Evolutionary conservation across 2,113 vertebrate genomes (phyloP), one percentile per base, ranked within the genome.

Genomic region (Thunnus thynnus): DNA sequence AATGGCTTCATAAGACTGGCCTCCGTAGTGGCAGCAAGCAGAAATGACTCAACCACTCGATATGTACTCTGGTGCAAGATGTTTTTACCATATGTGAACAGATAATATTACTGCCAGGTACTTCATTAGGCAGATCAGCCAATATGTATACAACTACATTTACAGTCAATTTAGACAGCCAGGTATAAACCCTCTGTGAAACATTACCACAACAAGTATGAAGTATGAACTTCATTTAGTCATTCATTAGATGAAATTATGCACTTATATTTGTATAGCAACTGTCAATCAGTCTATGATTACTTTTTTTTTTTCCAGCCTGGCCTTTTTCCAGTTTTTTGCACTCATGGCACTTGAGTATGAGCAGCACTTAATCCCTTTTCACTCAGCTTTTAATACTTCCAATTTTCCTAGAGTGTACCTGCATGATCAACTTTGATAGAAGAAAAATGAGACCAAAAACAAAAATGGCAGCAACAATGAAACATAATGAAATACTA

Each of bases 31-130:
- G 3, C 20, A 66, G 68, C 16, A 7, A 72, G 20, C 50, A 56
- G 52, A 48, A 72, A 63, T 0, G 16, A 47, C 55, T 30, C 30
- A 14, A 52, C 22, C 30, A 7, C 50, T 86, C 62, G 47, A 78
- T 66, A 54, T 79, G 75, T 71, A 54, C 27, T 46, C 2, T 0
- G 13, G 10, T 36, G 46, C 47, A 27, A 22, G 63, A 56, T 57
- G 69, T 63, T 77, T 41, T 41, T 41, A 41, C 36, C 11, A 22
- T 6, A 27, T 2, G 3, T 73, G 69, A 71, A 50, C 14, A 66
- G 30, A 60, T 3, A 20, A 30, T 5, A n/a, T 11, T 41, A 18
- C 13, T 8, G 22, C 16, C 14, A 36, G 32, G 25, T 36, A 9
- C 32, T 60, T 54, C 13, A 60, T 56, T 30, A 62, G 18, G 18